Percentiles rank a stretch among this genome's conserved stretches.
Evolutionary conservation across 2,797 vertebrate genomes (phyloP).

Genomic region (Gymnoscopelus braueri): DNA sequence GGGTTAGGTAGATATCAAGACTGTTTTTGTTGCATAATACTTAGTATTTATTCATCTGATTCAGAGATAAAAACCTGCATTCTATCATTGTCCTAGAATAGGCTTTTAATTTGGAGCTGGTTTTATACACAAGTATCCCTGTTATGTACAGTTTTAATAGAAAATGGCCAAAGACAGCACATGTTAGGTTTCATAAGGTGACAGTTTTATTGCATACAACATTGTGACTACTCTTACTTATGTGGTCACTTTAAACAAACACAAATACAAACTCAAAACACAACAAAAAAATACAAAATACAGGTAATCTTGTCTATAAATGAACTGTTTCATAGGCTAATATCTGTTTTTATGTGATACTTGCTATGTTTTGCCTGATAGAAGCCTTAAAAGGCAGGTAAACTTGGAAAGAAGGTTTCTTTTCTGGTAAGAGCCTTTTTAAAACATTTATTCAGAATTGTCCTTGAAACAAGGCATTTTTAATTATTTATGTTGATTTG

Average conservation of each 20-base stretch:
- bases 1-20: slow-evolving; percentile 40
- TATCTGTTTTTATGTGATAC: slow-evolving; percentile 33
- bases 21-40: slow-evolving; percentile 52
- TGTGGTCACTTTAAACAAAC: slow-evolving; percentile 61
- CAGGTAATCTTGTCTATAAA: slow-evolving; percentile 66
- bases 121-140: slow-evolving; percentile 25
- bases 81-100: slow-evolving; percentile 22
- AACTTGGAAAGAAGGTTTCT: slow-evolving; percentile 7
- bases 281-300: slow-evolving; percentile 16
- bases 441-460: slow-evolving; percentile 4
- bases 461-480: not conserved
- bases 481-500: slow-evolving; percentile 9
- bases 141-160: slow-evolving; percentile 29
- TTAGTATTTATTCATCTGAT: slow-evolving; percentile 59
- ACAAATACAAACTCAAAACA: not conserved
- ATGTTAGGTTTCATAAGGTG: slow-evolving; percentile 29
- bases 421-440: slow-evolving; percentile 2
- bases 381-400: slow-evolving; percentile 41
- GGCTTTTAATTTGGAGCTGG: slow-evolving; percentile 35
- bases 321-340: slow-evolving; percentile 58
- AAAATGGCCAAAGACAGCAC: slow-evolving; percentile 29
- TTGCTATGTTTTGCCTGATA: slow-evolving; percentile 39
- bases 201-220: slow-evolving; percentile 2
- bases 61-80: slow-evolving; percentile 35
- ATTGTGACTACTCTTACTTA: slow-evolving; percentile 21